Percentiles rank a stretch among this genome's conserved stretches.
Evolutionary conservation across 2,888 invertebrate species (phyloP).

Genomic region (Allolobophora icterica): DNA sequence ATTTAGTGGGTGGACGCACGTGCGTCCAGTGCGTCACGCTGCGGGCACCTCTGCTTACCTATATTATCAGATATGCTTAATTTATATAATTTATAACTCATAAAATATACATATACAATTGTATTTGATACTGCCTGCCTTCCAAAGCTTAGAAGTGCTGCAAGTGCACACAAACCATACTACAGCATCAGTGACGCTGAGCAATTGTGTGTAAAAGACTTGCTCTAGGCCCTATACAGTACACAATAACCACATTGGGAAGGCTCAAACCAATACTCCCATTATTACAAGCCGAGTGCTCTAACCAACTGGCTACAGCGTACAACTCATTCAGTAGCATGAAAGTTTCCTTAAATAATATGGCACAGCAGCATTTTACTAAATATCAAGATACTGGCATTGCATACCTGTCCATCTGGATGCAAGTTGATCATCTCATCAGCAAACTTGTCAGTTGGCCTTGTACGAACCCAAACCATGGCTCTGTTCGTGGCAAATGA

Average conservation of each 20-base stretch:
- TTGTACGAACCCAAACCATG: slow-evolving; percentile 62
- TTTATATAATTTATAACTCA: background rate
- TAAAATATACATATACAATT: background rate
- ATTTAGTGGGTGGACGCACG: too few species aligned
- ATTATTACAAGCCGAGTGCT: too few species aligned
- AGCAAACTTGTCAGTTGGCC: slow-evolving; percentile 63
- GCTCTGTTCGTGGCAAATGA: slow-evolving; percentile 51
- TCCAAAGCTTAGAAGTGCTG: background rate
- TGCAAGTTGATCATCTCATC: slow-evolving; percentile 30
- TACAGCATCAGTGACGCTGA: background rate
- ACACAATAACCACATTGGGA: too few species aligned
- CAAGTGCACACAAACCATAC: background rate
- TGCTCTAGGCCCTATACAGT: too few species aligned
- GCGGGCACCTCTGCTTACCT: too few species aligned
- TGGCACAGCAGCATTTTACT: background rate
- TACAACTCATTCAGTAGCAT: background rate
- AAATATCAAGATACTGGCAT: background rate
- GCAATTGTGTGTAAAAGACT: background rate
- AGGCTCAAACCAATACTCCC: too few species aligned
- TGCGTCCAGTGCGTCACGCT: too few species aligned
- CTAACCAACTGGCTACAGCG: background rate
- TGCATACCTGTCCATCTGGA: slow-evolving; percentile 28
- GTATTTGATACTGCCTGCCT: background rate
- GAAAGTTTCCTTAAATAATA: background rate
- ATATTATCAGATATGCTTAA: background rate